phyloP scores from a whole-genome alignment of 2,113 vertebrate genomes.

The Gymnogyps californianus region DNA sequence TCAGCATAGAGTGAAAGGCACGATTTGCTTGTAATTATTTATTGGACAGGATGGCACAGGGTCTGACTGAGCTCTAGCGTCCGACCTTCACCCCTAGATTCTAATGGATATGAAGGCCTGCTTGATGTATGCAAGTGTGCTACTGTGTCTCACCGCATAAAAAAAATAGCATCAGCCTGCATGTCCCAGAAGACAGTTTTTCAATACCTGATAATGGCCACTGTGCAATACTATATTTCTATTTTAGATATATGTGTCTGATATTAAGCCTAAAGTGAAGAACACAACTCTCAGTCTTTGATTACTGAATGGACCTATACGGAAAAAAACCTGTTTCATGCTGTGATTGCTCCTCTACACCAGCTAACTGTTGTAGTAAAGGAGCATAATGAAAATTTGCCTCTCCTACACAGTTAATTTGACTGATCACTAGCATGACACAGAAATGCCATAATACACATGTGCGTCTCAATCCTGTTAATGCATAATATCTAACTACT shows the following conservation, averaged over 20 bases:
- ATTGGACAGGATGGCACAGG: constrained; percentile 74
- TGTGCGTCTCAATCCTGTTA: not conserved
- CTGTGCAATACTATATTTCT: not conserved
- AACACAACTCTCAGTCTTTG: not conserved
- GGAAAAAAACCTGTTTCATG: not conserved
- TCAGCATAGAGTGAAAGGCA: constrained; percentile 84
- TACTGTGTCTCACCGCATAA: not conserved
- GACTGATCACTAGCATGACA: not conserved
- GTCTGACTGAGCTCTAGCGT: constrained; percentile 51
- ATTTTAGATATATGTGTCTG: not conserved
- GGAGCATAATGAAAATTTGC: not conserved
- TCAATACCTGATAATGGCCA: not conserved
- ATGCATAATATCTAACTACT: not conserved
- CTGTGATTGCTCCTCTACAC: not conserved
- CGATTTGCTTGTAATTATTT: constrained; percentile 87
- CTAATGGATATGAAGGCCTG: constrained; percentile 12
- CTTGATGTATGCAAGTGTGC: not conserved
- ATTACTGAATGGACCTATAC: not conserved
- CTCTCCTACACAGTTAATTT: not conserved
- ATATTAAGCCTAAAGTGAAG: not conserved
- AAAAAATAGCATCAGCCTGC: not conserved
- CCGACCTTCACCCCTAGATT: constrained; percentile 70
- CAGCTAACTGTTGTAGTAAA: not conserved
- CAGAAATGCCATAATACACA: not conserved
- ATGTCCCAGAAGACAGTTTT: not conserved